Evolutionary conservation across 2,797 vertebrate species (phyloP), one percentile per base, ranked within the genome.

Genomic region (Arctocebus calabarensis): DNA sequence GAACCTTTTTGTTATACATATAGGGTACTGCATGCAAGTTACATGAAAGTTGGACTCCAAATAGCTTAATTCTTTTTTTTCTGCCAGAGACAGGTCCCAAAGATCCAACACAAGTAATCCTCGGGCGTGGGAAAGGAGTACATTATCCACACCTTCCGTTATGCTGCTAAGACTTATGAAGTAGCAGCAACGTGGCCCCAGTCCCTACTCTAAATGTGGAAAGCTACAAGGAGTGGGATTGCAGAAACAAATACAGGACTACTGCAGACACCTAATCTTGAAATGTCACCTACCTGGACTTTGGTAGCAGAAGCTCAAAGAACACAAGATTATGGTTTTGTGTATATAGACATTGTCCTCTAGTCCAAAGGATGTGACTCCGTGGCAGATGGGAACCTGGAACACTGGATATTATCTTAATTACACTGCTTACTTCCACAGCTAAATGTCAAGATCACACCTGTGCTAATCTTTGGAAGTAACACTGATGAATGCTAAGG

Each of bases 351-450:
- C 91, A 74, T 0, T 87, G 96, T 34, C 78, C 92, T 77, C 64
- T 59, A 92, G 68, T 79, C 85, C 71, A 95, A 94, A 91, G 93
- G 84, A 43, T 52, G 34, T 77, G 85, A 45, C 88, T 77, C 16
- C 2, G 73, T 43, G 81, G 91, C 92, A 77, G 64, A 57, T 11
- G 25, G 64, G 34, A 71, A 64, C 23, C n/a, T 14, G 43, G 16
- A 88, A 77, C 27, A 22, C 3, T 5, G 25, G 62, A 40, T 17
- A 62, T 22, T 17, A 16, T 62, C 71, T 84, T 81, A 88, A 96
- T 20, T 7, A 52, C 22, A 25, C 0, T 0, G 86, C 66, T 55
- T 40, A 23, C 71, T 92, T 87, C 77, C 34, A 93, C 8, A 12
- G 55, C 14, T 66, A 79, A 85, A 40, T 62, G 45, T 48, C 45